Percentiles rank a stretch among this genome's conserved stretches.
These are phyloP conservation scores for Sialia sialis DNA, from an alignment of 2,113 vertebrate species.

Conservation along the genomic window DNA sequence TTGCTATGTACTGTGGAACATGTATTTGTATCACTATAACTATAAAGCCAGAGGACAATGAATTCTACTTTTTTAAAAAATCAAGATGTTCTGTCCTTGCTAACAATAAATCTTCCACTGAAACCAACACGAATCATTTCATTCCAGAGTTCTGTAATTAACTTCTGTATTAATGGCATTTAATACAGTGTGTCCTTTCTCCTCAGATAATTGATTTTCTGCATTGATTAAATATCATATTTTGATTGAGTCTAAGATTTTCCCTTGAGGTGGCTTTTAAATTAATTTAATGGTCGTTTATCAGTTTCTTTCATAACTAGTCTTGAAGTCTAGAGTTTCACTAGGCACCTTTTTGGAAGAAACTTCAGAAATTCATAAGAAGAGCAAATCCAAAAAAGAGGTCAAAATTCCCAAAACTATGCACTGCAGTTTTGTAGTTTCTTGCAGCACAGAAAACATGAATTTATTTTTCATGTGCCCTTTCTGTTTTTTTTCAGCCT, in stretches of 20 bases:
- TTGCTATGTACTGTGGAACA: neutral
- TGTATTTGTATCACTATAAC: neutral
- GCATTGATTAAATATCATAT: neutral
- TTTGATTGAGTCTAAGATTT: neutral
- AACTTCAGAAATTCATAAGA: neutral
- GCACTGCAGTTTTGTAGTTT: neutral
- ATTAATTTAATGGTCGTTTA: neutral
- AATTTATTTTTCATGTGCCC: neutral
- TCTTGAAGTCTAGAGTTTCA: neutral
- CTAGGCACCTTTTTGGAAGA: neutral
- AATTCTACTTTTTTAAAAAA: neutral
- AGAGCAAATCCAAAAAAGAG: neutral
- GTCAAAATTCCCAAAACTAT: neutral
- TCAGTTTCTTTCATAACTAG: neutral
- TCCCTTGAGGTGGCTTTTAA: neutral
- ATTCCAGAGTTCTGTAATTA: neutral
- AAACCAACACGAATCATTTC: neutral
- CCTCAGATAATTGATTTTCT: neutral
- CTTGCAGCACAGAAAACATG: neutral
- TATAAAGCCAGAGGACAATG: neutral
- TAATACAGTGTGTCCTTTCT: neutral
- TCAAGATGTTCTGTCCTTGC: neutral
- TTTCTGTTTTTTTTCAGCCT: constrained; percentile 66
- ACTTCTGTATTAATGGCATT: neutral
- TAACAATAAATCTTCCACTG: neutral